Base-by-base conservation (phyloP, 1,140 invertebrate genomes). In the Heliconius himera region DNA sequence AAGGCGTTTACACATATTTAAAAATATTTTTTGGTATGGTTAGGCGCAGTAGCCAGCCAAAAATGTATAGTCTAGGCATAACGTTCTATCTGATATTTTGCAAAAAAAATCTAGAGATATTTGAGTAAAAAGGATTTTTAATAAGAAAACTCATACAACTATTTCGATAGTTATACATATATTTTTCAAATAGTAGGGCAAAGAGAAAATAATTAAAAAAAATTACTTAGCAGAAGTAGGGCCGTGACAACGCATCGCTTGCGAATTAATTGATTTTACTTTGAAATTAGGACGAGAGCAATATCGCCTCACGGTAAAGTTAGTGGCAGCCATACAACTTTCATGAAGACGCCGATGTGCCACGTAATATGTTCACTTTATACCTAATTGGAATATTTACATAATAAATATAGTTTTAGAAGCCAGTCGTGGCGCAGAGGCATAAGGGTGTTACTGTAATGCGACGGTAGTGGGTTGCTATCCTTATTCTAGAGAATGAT, bases 241-340 rank as follows among this genome's bases (percentile, higher is more conserved):
- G 9, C 13, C 60, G 60, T 66, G 60, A 66, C 60, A 29, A 29
- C 60, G 22, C 60, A 66, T 66, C 60, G 60, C 26, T 66, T 29
- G 22, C 13, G 60, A 66, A 66, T 66, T 66, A 66, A 66, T 66
- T 66, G 60, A 66, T 29, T 66, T 66, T 66, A 66, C 26, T 66
- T 66, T 66, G 60, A 66, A 66, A 66, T 66, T 66, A 29, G 60
- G 60, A 66, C 60, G 60, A 66, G 60, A 66, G 60, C 60, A 66
- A 66, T 66, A 66, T 66, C 16, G 11, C 22, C 13, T 66, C 60
- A 66, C 26, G 11, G 60, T 66, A 29, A 66, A 66, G 60, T 66
- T 66, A 66, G 33, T 36, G 33, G 60, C 60, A 29, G 26, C 60
- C 60, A 66, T 66, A 66, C 60, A 66, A 66, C 60, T 66, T 66